Percentiles rank a stretch among this genome's conserved stretches.
Conservation (phyloP, 2,888 invertebrate species). For the Euphydryas editha region DNA sequence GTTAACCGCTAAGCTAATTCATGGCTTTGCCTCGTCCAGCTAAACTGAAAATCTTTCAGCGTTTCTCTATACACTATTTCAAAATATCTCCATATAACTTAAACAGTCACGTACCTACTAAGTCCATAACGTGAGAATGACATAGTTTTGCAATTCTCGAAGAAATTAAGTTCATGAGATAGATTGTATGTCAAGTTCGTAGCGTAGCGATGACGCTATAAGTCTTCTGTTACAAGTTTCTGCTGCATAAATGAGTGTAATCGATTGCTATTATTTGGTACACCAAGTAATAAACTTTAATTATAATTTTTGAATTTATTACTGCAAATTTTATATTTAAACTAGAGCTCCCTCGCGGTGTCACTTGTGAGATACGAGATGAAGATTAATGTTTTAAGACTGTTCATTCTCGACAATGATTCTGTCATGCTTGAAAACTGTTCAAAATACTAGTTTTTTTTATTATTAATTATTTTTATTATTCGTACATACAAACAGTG, state of each 20-base stretch:
- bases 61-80: conserved; percentile 19
- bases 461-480: too few species aligned
- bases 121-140: conserved; percentile 24
- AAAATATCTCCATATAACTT: conserved; percentile 36
- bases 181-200: conserved; percentile 31
- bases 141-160: conserved; percentile 31
- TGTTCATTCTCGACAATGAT: too few species aligned
- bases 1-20: too few species aligned
- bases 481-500: too few species aligned
- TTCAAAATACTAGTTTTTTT: too few species aligned
- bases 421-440: too few species aligned
- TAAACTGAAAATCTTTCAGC: conserved; percentile 6
- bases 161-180: conserved; percentile 38
- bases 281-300: neutral
- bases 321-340: neutral
- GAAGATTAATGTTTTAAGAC: too few species aligned
- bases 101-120: conserved; percentile 42
- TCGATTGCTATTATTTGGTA: neutral
- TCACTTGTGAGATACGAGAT: neutral
- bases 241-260: conserved; percentile 26
- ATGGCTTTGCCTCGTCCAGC: too few species aligned
- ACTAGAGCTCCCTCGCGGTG: too few species aligned
- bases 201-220: conserved; percentile 29
- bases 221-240: conserved; percentile 30
- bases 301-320: neutral